Evolutionary conservation across 2,888 invertebrate genomes (phyloP).

Genomic region (Ecliptopera silaceata): DNA sequence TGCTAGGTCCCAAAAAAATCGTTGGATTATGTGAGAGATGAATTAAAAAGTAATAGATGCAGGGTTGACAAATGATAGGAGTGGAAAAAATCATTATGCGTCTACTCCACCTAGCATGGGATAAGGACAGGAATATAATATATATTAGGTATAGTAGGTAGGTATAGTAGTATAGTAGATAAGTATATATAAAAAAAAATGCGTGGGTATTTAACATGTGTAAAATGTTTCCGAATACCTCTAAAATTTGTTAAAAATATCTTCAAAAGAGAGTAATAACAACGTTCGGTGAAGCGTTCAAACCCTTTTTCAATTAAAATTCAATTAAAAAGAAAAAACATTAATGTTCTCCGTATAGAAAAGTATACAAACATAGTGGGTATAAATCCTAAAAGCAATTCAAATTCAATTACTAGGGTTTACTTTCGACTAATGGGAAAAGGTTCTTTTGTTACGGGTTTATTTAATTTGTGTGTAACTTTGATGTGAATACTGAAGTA

Average conservation of each 20-base stretch:
- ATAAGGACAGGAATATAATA: too few relatives aligned
- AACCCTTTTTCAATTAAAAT: conserved; percentile 51
- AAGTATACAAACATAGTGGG: conserved; percentile 57
- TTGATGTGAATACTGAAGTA: conserved; percentile 43
- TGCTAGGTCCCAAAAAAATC: too few relatives aligned
- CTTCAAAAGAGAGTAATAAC: conserved; percentile 19
- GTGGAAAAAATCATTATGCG: too few relatives aligned
- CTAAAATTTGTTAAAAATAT: conserved; percentile 12
- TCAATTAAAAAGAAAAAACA: conserved; percentile 61
- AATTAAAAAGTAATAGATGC: too few relatives aligned
- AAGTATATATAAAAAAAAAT: too few relatives aligned
- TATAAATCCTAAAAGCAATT: conserved; percentile 78
- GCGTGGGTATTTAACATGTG: too few relatives aligned
- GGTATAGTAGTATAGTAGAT: too few relatives aligned
- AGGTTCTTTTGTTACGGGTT: conserved; percentile 64
- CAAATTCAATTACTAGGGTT: conserved; percentile 78
- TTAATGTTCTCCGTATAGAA: conserved; percentile 57
- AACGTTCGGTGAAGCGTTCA: conserved; percentile 34
- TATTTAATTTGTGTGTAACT: conserved; percentile 55
- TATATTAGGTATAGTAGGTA: too few relatives aligned
- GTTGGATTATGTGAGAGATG: too few relatives aligned
- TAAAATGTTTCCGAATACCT: background rate
- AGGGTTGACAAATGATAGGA: too few relatives aligned
- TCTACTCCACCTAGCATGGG: too few relatives aligned
- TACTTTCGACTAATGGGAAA: conserved; percentile 73